A percentile compares a stretch with the other conserved stretches of the same genome.
Evolutionary conservation across 2,888 invertebrate genomes (phyloP).

Genomic region (Chaetoderma sp.): DNA sequence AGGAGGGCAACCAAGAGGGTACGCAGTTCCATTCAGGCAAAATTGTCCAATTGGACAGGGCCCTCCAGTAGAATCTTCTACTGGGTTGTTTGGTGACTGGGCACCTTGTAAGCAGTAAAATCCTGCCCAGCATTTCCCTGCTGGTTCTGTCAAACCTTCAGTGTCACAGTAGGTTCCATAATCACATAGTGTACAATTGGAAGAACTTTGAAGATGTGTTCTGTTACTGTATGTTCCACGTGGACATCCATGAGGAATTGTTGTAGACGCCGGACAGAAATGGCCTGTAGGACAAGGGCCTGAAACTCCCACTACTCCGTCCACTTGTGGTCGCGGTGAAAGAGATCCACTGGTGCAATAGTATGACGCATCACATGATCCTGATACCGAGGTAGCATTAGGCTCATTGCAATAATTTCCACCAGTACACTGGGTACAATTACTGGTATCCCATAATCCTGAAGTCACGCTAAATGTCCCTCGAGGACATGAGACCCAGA

Average conservation of each 20-base stretch:
- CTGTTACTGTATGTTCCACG: conserved; percentile 53
- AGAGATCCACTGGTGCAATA: conserved; percentile 57
- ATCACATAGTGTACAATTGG: conserved; percentile 46
- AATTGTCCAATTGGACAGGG: conserved; percentile 63
- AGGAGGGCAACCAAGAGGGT: conserved; percentile 49
- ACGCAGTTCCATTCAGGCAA: conserved; percentile 62
- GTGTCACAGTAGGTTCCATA: conserved; percentile 57
- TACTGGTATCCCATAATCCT: conserved; percentile 48
- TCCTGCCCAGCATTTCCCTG: conserved; percentile 61
- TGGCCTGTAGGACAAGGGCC: conserved; percentile 62
- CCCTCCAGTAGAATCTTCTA: conserved; percentile 49
- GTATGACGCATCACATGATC: conserved; percentile 53
- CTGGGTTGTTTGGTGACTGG: conserved; percentile 47
- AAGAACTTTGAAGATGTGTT: conserved; percentile 38
- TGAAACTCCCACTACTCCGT: conserved; percentile 52
- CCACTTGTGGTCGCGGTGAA: conserved; percentile 51
- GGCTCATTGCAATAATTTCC: conserved; percentile 57
- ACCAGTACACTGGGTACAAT: conserved; percentile 62
- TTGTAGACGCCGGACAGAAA: conserved; percentile 52
- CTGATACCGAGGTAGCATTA: conserved; percentile 51
- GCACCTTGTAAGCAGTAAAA: conserved; percentile 63
- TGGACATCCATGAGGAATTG: conserved; percentile 54
- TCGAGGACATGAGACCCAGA: conserved; percentile 60
- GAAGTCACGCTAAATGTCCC: conserved; percentile 56
- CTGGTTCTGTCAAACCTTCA: conserved; percentile 49